Evolutionary conservation across 2,888 invertebrate species (phyloP).

Genomic region (Drepana falcataria): DNA sequence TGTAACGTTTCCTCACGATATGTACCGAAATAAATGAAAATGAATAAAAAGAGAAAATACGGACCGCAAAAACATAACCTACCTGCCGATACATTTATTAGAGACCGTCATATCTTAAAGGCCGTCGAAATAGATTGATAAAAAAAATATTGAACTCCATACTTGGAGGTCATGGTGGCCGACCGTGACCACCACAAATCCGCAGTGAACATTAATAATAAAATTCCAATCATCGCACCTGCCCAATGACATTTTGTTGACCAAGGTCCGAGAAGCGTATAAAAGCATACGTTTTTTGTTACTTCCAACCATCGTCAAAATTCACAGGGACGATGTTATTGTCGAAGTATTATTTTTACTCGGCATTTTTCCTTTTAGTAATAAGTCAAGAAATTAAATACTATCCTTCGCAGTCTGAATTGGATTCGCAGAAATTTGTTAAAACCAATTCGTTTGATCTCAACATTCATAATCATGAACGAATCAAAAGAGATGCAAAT

Average conservation of each 20-base stretch:
- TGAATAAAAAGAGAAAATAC: no score
- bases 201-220: slow-evolving; percentile 58
- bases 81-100: no score
- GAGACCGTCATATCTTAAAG: no score
- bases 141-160: slow-evolving; percentile 3
- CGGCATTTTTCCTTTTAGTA: slow-evolving; percentile 11
- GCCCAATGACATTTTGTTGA: slow-evolving; percentile 43
- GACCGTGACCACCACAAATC: slow-evolving; percentile 37
- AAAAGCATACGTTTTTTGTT: slow-evolving; percentile 32
- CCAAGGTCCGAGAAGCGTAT: slow-evolving; percentile 48
- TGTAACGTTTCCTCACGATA: no score
- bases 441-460: not conserved
- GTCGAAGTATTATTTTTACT: not conserved
- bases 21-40: no score
- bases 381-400: slow-evolving; percentile 44
- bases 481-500: slow-evolving; percentile 4
- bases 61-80: no score
- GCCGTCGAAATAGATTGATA: no score
- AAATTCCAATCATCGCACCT: slow-evolving; percentile 74
- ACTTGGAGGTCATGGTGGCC: slow-evolving; percentile 33
- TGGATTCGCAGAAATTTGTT: slow-evolving; percentile 7
- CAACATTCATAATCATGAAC: not conserved
- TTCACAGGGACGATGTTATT: not conserved
- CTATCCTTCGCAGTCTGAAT: slow-evolving; percentile 43
- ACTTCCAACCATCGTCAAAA: not conserved